Evolutionary conservation across 2,113 vertebrate genomes (phyloP).

Genomic region (Uropsilus gracilis): DNA sequence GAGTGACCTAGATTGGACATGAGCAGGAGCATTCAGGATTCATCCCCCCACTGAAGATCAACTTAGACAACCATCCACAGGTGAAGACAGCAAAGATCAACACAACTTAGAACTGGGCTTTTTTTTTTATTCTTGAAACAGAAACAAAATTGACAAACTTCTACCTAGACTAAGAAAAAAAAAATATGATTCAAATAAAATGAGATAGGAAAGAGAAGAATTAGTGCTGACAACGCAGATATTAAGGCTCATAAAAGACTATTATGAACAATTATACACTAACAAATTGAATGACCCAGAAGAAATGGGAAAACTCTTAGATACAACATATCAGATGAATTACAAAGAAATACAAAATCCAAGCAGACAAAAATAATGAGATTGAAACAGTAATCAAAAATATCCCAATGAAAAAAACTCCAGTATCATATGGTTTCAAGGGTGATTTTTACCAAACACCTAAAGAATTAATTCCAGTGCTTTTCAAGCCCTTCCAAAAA

Average conservation of each 20-base stretch:
- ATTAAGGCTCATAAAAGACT: rapidly evolving
- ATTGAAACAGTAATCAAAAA: not conserved
- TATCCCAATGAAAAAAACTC: not conserved
- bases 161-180: too few species aligned
- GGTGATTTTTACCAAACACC: not conserved
- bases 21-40: not conserved
- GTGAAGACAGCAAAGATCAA: not conserved
- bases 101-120: not conserved
- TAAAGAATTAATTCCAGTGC: not conserved
- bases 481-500: not conserved
- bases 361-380: not conserved
- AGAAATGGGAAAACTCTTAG: not conserved
- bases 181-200: too few species aligned
- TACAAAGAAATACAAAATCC: too few species aligned
- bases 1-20: too few species aligned
- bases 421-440: not conserved
- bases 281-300: too few species aligned
- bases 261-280: too few species aligned
- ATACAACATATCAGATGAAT: rapidly evolving
- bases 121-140: too few species aligned
- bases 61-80: not conserved
- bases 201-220: not conserved
- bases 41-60: rapidly evolving
- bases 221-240: rapidly evolving
- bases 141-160: not conserved